Percentiles rank a stretch among this genome's conserved stretches.
Evolutionary conservation across 2,113 vertebrate species (phyloP).

Genomic region (Hiodon tergisus): DNA sequence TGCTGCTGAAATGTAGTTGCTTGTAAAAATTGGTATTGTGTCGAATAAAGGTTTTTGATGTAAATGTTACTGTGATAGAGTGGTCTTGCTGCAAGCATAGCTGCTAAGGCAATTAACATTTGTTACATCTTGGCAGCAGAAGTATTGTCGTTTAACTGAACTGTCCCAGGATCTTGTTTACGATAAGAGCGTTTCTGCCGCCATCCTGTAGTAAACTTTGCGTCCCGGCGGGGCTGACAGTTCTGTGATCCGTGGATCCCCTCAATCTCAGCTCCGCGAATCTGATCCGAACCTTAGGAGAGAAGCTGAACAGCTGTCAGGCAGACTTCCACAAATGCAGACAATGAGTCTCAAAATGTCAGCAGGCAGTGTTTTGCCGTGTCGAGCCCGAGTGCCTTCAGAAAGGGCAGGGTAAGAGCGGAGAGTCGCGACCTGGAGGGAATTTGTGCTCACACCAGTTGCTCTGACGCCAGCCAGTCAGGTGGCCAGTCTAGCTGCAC

Average conservation of each 20-base stretch:
- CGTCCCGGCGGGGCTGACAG: conserved; percentile 16
- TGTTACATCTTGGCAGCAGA: conserved; percentile 12
- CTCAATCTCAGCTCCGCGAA: conserved; percentile 39
- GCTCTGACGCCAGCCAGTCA: neutral
- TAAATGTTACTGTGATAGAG: neutral
- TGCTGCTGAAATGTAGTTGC: neutral
- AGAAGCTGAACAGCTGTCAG: conserved; percentile 68
- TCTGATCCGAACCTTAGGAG: conserved; percentile 38
- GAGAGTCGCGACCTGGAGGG: conserved; percentile 38
- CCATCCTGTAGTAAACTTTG: conserved; percentile 11
- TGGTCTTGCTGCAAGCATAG: neutral
- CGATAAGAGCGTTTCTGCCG: conserved; percentile 18
- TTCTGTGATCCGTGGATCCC: conserved; percentile 25
- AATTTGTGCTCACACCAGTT: conserved; percentile 53
- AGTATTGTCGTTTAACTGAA: conserved; percentile 7
- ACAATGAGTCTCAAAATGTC: conserved; percentile 65
- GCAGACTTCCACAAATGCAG: conserved; percentile 65
- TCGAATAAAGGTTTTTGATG: neutral
- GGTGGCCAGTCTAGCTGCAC: conserved; percentile 12
- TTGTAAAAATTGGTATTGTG: neutral
- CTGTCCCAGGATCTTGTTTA: conserved; percentile 16
- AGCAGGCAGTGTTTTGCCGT: conserved; percentile 62
- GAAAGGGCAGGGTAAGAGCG: conserved; percentile 61
- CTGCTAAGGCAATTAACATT: conserved; percentile 10
- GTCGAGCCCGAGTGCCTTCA: conserved; percentile 53